Evolutionary conservation across 2,888 invertebrate genomes (phyloP).

Genomic region (Anorthoa munda): DNA sequence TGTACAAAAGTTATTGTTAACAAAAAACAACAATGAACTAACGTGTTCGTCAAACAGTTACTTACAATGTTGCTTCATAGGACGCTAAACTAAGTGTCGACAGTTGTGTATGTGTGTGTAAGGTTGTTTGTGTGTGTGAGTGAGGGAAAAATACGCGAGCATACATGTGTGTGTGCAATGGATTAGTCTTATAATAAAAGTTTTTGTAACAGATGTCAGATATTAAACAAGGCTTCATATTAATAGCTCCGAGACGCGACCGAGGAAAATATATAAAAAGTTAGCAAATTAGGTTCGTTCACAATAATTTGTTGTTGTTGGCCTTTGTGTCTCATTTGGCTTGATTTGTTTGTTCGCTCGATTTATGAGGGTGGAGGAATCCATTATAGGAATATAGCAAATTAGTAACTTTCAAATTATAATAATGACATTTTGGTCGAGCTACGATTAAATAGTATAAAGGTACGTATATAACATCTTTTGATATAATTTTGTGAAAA

Average conservation of each 20-base stretch:
- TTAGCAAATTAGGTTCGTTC: constrained; percentile 86
- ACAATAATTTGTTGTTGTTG: constrained; percentile 83
- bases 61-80: constrained; percentile 77
- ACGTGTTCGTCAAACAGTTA: constrained; percentile 64
- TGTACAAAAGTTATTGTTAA: constrained; percentile 8
- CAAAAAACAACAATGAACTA: constrained; percentile 42
- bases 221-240: constrained; percentile 90
- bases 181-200: constrained; percentile 91
- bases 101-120: constrained; percentile 41
- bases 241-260: constrained; percentile 87
- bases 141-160: constrained; percentile 71
- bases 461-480: not conserved
- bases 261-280: constrained; percentile 89
- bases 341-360: constrained; percentile 80
- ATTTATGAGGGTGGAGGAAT: constrained; percentile 71
- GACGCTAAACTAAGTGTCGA: constrained; percentile 87
- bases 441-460: not conserved
- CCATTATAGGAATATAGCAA: constrained; percentile 54
- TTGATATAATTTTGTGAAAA: not conserved
- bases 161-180: constrained; percentile 85
- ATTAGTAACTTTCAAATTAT: constrained; percentile 15
- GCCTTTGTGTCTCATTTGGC: constrained; percentile 75
- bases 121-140: constrained; percentile 67
- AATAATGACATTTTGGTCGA: not conserved
- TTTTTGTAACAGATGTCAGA: constrained; percentile 91